Percentiles rank a stretch among this genome's conserved stretches.
Conservation (phyloP, 2,113 vertebrate species). For the Limanda limanda region DNA sequence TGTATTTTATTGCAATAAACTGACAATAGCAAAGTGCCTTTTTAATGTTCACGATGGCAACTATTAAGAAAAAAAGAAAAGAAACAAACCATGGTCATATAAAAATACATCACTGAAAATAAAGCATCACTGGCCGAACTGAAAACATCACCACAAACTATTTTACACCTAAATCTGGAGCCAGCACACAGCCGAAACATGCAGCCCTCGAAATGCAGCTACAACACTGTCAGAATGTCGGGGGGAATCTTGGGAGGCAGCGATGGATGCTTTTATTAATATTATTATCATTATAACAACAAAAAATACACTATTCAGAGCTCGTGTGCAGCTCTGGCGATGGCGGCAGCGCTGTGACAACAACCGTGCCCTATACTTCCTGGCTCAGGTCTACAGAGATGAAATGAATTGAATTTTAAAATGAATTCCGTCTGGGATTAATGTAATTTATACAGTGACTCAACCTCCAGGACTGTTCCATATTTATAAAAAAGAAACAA, state of each 20-base stretch:
- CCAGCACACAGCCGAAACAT: constrained; percentile 75
- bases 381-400: constrained; percentile 45
- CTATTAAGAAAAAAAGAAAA: constrained; percentile 57
- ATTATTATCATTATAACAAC: constrained; percentile 31
- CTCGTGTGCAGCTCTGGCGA: constrained; percentile 51
- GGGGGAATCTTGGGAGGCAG: constrained; percentile 52
- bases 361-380: constrained; percentile 55
- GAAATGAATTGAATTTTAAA: constrained; percentile 29
- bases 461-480: constrained; percentile 49
- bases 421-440: constrained; percentile 27
- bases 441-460: constrained; percentile 32
- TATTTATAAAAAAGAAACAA: constrained; percentile 25
- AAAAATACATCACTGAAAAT: constrained; percentile 79
- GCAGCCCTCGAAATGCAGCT: constrained; percentile 77
- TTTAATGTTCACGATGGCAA: constrained; percentile 74
- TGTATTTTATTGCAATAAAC: constrained; percentile 79
- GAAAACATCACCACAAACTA: constrained; percentile 80
- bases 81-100: constrained; percentile 67
- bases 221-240: constrained; percentile 68
- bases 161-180: constrained; percentile 76
- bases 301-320: constrained; percentile 55
- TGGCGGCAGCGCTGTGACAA: constrained; percentile 28
- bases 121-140: constrained; percentile 77
- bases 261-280: constrained; percentile 45
- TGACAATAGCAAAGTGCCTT: constrained; percentile 79